Base-by-base conservation (phyloP, 2,113 vertebrate species). In the Phocoena sinus region DNA sequence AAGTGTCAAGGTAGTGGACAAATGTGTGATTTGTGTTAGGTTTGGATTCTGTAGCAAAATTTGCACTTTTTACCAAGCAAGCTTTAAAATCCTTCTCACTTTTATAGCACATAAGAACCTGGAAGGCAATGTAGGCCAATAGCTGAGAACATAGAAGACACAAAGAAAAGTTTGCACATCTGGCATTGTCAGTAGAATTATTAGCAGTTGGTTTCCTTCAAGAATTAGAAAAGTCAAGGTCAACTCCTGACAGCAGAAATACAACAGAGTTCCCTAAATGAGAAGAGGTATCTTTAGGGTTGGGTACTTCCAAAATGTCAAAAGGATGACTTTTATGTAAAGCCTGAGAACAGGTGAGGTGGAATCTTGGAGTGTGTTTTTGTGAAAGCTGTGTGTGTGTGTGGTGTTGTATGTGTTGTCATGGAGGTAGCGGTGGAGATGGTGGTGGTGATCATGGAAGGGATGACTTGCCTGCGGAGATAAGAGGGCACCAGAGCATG, bases 31-130 rank as follows among this genome's bases (percentile, higher is more conserved):
- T 58, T 80, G 33, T 70, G 83, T 70, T 63, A 83, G 18, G 11
- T 91, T 80, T 97, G 31, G 36, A 63, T 81, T 96, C n/a, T 76
- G 10, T 47, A 84, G 47, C 11, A 67, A 91, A 95, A 93, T 31
- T 81, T 47, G 26, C 4, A 76, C 7, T 63, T 96, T 85, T 5
- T 12, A 63, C 28, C 23, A 28, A 84, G 60, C 2, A 76, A 58
- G 7, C 8, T 96, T 95, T 89, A 50, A 89, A 95, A 81, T 91
- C 3, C 15, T 93, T 67, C 53, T 20, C 26, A 70, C 8, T 83
- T 79, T 85, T 11, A 8, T 15, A 21, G 41, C 56, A 44, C 20
- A 26, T 67, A 33, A 53, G 56, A 83, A n/a, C 41, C 41, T 25
- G 44, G 13, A 25, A 36, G 11, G 20, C 73, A 28, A 63, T 9